These are phyloP conservation scores for Promerops cafer DNA, from an alignment of 2,113 vertebrate species.

Conservation along the genomic window DNA sequence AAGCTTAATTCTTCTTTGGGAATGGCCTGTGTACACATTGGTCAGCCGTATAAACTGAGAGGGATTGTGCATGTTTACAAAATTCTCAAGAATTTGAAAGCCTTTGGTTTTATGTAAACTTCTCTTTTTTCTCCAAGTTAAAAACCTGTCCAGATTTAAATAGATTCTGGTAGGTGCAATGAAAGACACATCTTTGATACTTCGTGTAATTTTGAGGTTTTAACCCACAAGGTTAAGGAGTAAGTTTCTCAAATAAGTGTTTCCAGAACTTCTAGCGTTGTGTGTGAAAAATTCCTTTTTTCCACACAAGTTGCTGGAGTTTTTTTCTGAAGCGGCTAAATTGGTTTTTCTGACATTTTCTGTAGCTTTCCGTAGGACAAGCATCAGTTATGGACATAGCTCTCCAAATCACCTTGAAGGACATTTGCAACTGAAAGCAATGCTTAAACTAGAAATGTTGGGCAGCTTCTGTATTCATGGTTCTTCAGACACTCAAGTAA, in stretches of 20 bases:
- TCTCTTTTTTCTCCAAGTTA: background rate
- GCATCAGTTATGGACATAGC: background rate
- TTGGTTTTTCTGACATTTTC: background rate
- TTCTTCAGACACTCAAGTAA: background rate
- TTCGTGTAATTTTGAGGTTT: background rate
- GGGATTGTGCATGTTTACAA: background rate
- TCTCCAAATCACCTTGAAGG: background rate
- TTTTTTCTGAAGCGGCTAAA: background rate
- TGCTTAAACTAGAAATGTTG: background rate
- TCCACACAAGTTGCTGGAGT: rapidly evolving
- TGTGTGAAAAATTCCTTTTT: background rate
- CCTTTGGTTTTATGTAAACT: background rate
- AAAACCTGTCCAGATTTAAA: background rate
- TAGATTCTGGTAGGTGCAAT: background rate
- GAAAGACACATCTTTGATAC: background rate
- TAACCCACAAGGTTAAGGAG: background rate
- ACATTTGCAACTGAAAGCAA: background rate
- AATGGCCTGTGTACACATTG: background rate
- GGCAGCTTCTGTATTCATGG: background rate
- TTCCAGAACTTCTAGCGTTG: background rate
- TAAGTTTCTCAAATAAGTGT: background rate
- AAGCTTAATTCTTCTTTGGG: background rate
- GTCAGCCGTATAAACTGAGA: background rate
- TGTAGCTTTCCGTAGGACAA: background rate
- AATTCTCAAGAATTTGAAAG: background rate